Evolutionary conservation across 2,113 vertebrate genomes (phyloP).

Genomic region (Ceyx melanurus): DNA sequence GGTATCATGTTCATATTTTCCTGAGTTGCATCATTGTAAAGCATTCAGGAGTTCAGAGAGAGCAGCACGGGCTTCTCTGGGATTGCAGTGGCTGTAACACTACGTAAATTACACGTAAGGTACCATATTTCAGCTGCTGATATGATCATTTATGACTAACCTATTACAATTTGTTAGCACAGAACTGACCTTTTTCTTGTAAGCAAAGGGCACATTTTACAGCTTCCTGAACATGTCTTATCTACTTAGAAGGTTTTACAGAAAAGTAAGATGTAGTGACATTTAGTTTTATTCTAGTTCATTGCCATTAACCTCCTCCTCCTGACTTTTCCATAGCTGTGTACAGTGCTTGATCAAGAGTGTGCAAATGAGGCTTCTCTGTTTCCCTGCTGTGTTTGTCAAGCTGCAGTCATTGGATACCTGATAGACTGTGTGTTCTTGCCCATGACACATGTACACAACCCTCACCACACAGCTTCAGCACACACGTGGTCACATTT

Average conservation of each 20-base stretch:
- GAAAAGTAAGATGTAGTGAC: slow-evolving; percentile 76
- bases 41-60: neutral
- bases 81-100: slow-evolving; percentile 20
- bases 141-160: slow-evolving; percentile 75
- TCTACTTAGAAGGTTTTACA: slow-evolving; percentile 73
- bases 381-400: neutral
- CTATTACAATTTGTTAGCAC: slow-evolving; percentile 74
- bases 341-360: slow-evolving; percentile 13
- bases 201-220: slow-evolving; percentile 80
- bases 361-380: neutral
- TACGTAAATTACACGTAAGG: slow-evolving; percentile 61
- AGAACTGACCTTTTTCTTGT: slow-evolving; percentile 74
- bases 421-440: neutral
- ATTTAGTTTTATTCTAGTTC: slow-evolving; percentile 80
- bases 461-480: neutral
- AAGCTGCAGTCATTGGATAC: neutral
- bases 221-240: slow-evolving; percentile 76
- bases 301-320: slow-evolving; percentile 70
- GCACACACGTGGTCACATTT: neutral
- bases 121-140: slow-evolving; percentile 61
- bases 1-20: neutral
- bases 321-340: slow-evolving; percentile 39
- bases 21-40: neutral
- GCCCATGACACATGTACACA: neutral
- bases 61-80: neutral